A percentile compares a stretch with the other conserved stretches of the same genome.
phyloP scores from a whole-genome alignment of 2,113 vertebrate genomes.

The Holacanthus passer region DNA sequence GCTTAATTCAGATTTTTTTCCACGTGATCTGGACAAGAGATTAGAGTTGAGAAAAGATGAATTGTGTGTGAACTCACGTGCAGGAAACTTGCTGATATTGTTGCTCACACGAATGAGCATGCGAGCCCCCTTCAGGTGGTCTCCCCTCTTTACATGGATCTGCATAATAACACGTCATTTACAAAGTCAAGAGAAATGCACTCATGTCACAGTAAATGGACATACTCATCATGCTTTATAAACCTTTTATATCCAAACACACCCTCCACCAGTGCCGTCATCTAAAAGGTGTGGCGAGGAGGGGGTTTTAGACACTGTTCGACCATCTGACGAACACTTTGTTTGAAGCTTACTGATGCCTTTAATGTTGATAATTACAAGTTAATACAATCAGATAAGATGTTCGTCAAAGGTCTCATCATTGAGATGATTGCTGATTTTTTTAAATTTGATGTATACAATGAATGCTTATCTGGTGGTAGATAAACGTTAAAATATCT shows the following conservation, averaged over 20 bases:
- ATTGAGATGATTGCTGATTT: no score
- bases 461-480: no score
- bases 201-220: neutral
- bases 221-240: neutral
- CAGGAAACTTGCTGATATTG: constrained; percentile 98
- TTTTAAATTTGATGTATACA: no score
- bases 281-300: no score
- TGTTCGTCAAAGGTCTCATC: no score
- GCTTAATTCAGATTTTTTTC: neutral
- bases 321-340: no score
- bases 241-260: neutral
- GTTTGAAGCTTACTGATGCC: no score
- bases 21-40: neutral
- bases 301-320: no score
- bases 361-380: neutral
- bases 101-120: constrained; percentile 98
- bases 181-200: neutral
- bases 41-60: neutral
- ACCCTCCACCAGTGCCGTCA: no score
- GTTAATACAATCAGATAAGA: no score
- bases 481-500: no score
- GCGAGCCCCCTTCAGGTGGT: constrained; percentile 95
- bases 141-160: constrained; percentile 93
- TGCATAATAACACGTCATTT: constrained; percentile 61
- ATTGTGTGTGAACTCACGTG: constrained; percentile 88